Base-by-base conservation (phyloP, 2,888 invertebrate species). In the Drosophila helvetica region DNA sequence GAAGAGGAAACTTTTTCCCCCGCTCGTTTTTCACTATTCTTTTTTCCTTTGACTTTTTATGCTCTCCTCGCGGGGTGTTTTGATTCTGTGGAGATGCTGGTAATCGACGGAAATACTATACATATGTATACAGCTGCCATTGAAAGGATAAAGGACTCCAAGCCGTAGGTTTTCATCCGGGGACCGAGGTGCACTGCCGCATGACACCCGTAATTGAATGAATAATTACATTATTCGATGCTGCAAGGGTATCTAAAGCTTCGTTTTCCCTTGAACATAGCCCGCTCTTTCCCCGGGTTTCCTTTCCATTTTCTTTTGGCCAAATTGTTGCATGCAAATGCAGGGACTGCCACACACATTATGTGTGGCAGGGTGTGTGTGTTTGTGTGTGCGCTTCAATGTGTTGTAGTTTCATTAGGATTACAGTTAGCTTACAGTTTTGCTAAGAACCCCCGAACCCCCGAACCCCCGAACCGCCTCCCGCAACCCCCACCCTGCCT, bases 361-460 rank as follows among this genome's bases (percentile, higher is more conserved):
- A 15, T 48, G 22, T 51, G n/a, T 18, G 42, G 30, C 52, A 45
- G 42, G 43, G 46, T 33, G 15, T 72, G 56, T 66, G 47, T 52
- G 50, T 38, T 33, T 64, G 64, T 53, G 30, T 51, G 42, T 51
- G 38, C 25, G 55, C 45, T 8, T 64, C 79, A 81, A 65, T 84
- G 80, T 78, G 79, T 79, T 88, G 85, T 86, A 87, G 86, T 87
- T 87, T 87, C 87, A 87, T 87, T 88, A 86, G 87, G 83, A 86
- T 86, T 86, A 85, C 85, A 85, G 86, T 81, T 86, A 79, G 82
- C 80, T 84, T 78, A 67, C 58, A 69, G 71, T 66, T 74, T 74
- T 56, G 56, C 61, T 54, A 43, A 33, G 38, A 38, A 38, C 38
- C 38, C 15, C n/a, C 38, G 33, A 3, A 3, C 10, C 19, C 15